A percentile compares a stretch with the other conserved stretches of the same genome.
phyloP scores from a whole-genome alignment of 2,113 vertebrate genomes.

The Grantiella picta region DNA sequence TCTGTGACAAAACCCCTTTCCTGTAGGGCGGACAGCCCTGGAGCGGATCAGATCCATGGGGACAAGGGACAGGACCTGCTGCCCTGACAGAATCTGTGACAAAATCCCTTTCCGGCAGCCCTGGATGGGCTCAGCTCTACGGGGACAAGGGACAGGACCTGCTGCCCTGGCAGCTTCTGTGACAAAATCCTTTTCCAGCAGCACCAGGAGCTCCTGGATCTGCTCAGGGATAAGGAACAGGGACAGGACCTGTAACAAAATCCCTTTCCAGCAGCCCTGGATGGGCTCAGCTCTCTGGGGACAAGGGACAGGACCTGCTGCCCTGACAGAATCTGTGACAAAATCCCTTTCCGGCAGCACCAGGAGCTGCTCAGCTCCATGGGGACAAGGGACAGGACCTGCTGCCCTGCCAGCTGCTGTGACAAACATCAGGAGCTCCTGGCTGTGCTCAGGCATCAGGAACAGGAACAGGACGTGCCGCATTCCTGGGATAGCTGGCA shows the following conservation, averaged over 20 bases:
- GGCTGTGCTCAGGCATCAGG: background rate
- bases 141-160: background rate
- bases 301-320: no score
- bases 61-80: background rate
- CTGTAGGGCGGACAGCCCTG: no score
- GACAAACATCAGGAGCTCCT: accelerated
- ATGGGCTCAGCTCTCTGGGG: no score
- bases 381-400: no score
- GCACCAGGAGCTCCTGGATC: background rate
- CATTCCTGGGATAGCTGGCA: background rate
- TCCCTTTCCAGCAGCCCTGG: no score
- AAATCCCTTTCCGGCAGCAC: accelerated
- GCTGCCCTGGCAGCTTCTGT: accelerated
- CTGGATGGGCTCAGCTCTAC: no score
- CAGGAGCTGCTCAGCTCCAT: background rate
- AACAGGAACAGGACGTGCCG: background rate
- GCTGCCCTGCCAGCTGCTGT: no score
- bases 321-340: background rate
- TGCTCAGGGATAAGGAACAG: background rate
- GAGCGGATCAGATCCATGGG: no score
- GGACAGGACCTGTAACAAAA: background rate
- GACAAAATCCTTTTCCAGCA: background rate
- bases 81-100: background rate
- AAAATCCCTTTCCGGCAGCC: background rate
- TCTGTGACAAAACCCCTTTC: background rate